phyloP scores from a whole-genome alignment of 2,888 invertebrate species.

The Eugnorisma glareosa region DNA sequence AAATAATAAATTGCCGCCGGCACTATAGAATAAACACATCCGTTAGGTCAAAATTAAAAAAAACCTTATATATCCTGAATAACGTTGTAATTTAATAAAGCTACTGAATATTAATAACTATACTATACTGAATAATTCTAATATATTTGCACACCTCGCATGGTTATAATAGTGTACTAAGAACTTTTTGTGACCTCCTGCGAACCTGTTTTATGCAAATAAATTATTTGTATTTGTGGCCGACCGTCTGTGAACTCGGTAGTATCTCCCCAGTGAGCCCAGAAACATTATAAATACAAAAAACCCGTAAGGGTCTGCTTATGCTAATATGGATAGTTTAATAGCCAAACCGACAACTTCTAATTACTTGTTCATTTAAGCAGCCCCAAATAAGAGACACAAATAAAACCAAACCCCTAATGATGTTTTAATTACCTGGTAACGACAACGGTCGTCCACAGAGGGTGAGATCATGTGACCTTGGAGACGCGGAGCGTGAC shows the following conservation, averaged over 20 bases:
- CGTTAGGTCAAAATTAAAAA: too few species aligned
- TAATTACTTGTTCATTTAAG: background rate
- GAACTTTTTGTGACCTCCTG: too few species aligned
- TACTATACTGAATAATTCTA: too few species aligned
- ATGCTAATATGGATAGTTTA: background rate
- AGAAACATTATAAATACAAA: background rate
- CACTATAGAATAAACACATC: too few species aligned
- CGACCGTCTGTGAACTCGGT: background rate
- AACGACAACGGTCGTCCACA: constrained; percentile 84
- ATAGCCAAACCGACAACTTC: background rate
- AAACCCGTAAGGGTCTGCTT: background rate
- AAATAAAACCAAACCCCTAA: background rate
- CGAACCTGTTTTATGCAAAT: too few species aligned
- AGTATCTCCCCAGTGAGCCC: background rate
- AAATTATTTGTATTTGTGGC: too few species aligned
- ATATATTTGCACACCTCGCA: too few species aligned
- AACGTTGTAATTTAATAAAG: too few species aligned
- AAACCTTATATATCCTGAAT: too few species aligned
- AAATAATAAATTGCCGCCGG: too few species aligned
- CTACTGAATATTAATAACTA: too few species aligned
- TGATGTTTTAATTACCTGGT: constrained; percentile 75
- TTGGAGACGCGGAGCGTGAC: constrained; percentile 85
- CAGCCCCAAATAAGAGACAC: background rate
- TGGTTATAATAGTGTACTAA: too few species aligned
- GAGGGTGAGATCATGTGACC: constrained; percentile 81